These are phyloP conservation scores for Edolisoma coerulescens DNA, from an alignment of 2,113 vertebrate species.

Conservation along the genomic window DNA sequence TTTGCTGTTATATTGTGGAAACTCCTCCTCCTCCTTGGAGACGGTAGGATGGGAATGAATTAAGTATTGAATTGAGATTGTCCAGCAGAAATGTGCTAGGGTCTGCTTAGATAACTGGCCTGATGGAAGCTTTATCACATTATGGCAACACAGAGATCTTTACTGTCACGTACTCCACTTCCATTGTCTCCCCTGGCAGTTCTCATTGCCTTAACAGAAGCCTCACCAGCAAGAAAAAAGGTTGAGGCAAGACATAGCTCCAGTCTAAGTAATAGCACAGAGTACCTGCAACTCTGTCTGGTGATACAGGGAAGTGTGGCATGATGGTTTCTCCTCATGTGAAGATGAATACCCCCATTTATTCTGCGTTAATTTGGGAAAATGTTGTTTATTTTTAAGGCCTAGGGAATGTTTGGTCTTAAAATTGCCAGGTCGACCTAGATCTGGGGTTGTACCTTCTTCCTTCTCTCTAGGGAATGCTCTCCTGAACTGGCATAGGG, in stretches of 20 bases:
- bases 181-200: not conserved
- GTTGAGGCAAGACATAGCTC: not conserved
- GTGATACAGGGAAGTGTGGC: not conserved
- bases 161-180: not conserved
- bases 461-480: not conserved
- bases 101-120: not conserved
- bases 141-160: not conserved
- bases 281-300: not conserved
- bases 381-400: not conserved
- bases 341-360: not conserved
- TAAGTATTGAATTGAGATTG: not conserved
- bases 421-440: not conserved
- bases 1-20: not conserved
- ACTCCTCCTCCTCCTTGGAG: not conserved
- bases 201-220: not conserved
- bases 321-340: not conserved
- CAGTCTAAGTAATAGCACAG: not conserved
- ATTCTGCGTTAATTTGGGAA: not conserved
- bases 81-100: not conserved
- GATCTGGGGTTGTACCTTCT: not conserved
- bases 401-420: not conserved
- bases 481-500: not conserved
- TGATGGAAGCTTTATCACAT: not conserved
- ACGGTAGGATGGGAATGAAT: not conserved
- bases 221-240: not conserved